These are phyloP conservation scores for Conops quadrifasciatus DNA, from an alignment of 2,888 invertebrate species.

Conservation along the genomic window DNA sequence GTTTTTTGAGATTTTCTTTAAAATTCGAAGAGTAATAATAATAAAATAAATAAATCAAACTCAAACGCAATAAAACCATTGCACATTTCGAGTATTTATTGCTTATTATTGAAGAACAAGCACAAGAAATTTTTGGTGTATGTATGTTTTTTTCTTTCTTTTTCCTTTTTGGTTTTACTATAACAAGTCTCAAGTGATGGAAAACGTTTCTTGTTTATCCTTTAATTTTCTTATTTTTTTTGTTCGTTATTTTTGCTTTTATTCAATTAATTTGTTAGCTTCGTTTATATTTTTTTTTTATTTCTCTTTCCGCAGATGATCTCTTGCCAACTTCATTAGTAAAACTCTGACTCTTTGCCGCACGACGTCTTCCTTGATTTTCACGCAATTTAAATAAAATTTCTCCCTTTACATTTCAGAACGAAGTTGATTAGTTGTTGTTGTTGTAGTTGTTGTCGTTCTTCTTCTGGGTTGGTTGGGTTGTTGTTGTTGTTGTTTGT, in stretches of 20 bases:
- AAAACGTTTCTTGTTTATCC: not conserved
- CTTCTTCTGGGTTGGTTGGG: not conserved
- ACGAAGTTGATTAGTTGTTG: not conserved
- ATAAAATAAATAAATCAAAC: too few species aligned
- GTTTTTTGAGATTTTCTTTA: too few species aligned
- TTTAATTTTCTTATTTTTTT: not conserved
- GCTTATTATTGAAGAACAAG: too few species aligned
- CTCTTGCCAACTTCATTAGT: constrained; percentile 6
- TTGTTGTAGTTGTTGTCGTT: not conserved
- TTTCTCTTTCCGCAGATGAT: not conserved
- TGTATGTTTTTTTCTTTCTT: too few species aligned
- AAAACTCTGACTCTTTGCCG: not conserved
- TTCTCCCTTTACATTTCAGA: not conserved
- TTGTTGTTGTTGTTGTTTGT: not conserved
- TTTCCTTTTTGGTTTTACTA: too few species aligned
- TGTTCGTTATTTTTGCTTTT: too few species aligned
- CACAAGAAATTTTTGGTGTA: too few species aligned
- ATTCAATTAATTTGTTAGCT: not conserved
- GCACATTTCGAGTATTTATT: too few species aligned
- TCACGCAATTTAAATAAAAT: too few species aligned
- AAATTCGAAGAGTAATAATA: too few species aligned
- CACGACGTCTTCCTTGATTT: not conserved
- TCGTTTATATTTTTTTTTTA: not conserved
- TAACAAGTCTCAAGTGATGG: too few species aligned
- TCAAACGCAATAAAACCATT: too few species aligned